These are phyloP conservation scores for Aporophyla nigra DNA, from an alignment of 2,888 invertebrate species.

Conservation along the genomic window DNA sequence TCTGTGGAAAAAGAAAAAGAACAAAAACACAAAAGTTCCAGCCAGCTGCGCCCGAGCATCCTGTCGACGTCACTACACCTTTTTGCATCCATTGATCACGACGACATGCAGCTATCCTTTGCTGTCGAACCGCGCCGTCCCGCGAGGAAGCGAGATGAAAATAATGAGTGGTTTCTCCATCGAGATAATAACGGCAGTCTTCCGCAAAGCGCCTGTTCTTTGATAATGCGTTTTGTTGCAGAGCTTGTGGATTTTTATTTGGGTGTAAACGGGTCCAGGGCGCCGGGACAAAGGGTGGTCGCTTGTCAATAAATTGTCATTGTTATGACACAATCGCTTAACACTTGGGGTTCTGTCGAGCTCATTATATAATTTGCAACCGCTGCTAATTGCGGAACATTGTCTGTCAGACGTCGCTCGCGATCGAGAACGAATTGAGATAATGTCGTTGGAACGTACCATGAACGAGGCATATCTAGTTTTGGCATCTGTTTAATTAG, in stretches of 20 bases:
- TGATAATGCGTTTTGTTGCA: conserved; percentile 82
- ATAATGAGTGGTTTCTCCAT: conserved; percentile 72
- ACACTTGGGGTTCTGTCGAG: conserved; percentile 67
- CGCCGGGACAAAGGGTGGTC: conserved; percentile 75
- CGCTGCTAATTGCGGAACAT: conserved; percentile 69
- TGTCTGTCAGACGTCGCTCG: conserved; percentile 54
- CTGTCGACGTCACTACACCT: conserved; percentile 88
- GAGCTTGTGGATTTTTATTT: conserved; percentile 79
- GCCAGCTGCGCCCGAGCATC: conserved; percentile 90
- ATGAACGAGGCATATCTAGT: conserved; percentile 39
- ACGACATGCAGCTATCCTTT: conserved; percentile 79
- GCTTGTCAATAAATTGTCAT: conserved; percentile 83
- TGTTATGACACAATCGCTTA: conserved; percentile 81
- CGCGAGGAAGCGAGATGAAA: conserved; percentile 78
- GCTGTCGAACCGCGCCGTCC: conserved; percentile 59
- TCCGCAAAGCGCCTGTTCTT: conserved; percentile 84
- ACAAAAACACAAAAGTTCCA: conserved; percentile 87
- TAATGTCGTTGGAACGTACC: conserved; percentile 44
- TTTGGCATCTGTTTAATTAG: conserved; percentile 40
- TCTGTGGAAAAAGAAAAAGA: conserved; percentile 78
- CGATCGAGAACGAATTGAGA: conserved; percentile 55
- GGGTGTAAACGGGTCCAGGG: conserved; percentile 75
- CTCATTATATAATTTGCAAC: conserved; percentile 72
- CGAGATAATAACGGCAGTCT: conserved; percentile 86
- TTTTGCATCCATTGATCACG: conserved; percentile 85